Percentiles rank a stretch among this genome's conserved stretches.
Conservation (phyloP, 1,140 invertebrate genomes). For the Lanistes nyassanus region DNA sequence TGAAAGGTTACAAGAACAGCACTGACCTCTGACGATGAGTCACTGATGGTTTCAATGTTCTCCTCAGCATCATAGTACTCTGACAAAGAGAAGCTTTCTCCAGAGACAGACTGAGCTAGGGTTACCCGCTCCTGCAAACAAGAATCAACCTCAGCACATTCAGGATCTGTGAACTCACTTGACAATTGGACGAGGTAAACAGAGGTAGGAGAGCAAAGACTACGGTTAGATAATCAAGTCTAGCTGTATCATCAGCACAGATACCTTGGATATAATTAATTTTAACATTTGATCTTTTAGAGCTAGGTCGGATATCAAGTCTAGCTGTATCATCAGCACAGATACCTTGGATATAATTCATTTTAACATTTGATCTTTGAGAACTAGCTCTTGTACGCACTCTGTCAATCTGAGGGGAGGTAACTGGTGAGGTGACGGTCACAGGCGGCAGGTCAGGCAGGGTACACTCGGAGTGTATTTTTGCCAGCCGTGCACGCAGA, state of each 20-base stretch:
- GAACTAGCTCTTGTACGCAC: constrained; percentile 1
- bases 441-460: constrained; percentile 25
- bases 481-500: constrained; percentile 73
- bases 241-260: no score
- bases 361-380: no score
- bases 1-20: constrained; percentile 10
- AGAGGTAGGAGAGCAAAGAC: no score
- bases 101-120: constrained; percentile 73
- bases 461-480: constrained; percentile 72
- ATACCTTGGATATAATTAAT: no score
- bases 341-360: no score
- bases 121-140: constrained; percentile 33
- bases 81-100: constrained; percentile 79
- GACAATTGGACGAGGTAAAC: neutral
- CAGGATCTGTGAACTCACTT: neutral
- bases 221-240: no score
- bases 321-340: no score
- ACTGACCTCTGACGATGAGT: constrained; percentile 67
- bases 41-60: constrained; percentile 56
- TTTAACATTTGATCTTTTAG: no score
- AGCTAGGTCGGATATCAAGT: no score
- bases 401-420: constrained; percentile 25
- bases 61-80: constrained; percentile 89
- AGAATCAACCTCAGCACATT: constrained; percentile 6
- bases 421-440: constrained; percentile 20